phyloP scores from a whole-genome alignment of 2,113 vertebrate genomes.

The Pelodiscus sinensis region DNA sequence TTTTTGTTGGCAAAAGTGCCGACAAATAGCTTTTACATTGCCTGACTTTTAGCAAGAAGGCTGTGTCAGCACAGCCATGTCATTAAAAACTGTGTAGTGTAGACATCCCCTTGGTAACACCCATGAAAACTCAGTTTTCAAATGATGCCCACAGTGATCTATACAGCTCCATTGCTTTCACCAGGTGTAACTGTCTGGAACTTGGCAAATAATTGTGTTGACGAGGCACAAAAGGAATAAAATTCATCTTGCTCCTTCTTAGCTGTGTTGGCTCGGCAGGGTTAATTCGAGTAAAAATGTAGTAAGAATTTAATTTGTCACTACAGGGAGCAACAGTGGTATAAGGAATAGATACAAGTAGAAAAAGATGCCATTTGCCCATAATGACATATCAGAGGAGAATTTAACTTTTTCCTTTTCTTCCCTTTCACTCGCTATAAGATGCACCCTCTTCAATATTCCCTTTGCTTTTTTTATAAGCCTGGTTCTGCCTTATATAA shows the following conservation, averaged over 20 bases:
- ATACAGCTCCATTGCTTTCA: not conserved
- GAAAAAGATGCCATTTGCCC: not conserved
- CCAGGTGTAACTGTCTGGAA: not conserved
- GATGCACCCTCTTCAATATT: not conserved
- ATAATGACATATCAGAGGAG: not conserved
- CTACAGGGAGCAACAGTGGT: not conserved
- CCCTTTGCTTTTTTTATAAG: not conserved
- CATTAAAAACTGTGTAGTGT: too few relatives aligned
- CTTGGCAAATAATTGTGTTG: conserved; percentile 4
- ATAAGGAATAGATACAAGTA: not conserved
- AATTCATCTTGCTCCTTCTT: fast-evolving
- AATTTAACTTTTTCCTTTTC: not conserved
- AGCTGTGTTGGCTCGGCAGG: not conserved
- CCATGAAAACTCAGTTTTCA: not conserved
- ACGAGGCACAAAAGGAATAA: not conserved
- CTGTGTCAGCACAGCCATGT: too few relatives aligned
- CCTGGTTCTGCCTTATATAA: not conserved
- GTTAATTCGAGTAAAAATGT: not conserved
- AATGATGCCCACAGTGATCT: not conserved
- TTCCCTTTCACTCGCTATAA: not conserved
- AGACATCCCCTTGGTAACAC: not conserved
- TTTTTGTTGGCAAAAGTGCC: too few relatives aligned
- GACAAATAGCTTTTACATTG: too few relatives aligned
- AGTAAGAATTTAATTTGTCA: not conserved
- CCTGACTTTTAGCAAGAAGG: too few relatives aligned